phyloP scores from a whole-genome alignment of 1,140 invertebrate genomes.

The Leucophenga varia region DNA sequence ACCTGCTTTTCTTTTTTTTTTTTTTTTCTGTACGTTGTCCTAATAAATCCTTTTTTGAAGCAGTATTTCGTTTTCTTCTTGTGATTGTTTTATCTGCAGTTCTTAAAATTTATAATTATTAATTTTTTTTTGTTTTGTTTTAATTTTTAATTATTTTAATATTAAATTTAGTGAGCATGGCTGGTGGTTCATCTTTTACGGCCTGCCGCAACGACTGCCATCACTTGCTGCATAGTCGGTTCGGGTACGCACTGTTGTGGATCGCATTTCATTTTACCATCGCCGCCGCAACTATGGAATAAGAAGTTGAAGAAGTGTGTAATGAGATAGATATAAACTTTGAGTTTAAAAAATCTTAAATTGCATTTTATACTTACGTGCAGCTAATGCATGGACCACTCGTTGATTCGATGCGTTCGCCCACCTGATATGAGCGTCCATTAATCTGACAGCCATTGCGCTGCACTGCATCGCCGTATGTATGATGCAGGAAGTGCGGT shows the following conservation, averaged over 20 bases:
- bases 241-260: slow-evolving; percentile 83
- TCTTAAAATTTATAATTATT: slow-evolving; percentile 36
- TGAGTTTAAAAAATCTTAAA: neutral
- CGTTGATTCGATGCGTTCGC: slow-evolving; percentile 77
- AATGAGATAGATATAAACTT: neutral
- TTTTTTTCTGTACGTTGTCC: too few relatives aligned
- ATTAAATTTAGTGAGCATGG: slow-evolving; percentile 55
- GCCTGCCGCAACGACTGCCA: slow-evolving; percentile 71
- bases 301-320: slow-evolving; percentile 6
- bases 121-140: slow-evolving; percentile 14
- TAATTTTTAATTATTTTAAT: slow-evolving; percentile 27
- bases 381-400: slow-evolving; percentile 90
- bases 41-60: too few relatives aligned
- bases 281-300: slow-evolving; percentile 72
- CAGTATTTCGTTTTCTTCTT: too few relatives aligned
- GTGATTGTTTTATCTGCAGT: slow-evolving; percentile 52
- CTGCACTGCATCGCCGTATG: slow-evolving; percentile 72
- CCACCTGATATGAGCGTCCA: slow-evolving; percentile 78
- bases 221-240: slow-evolving; percentile 85
- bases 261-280: slow-evolving; percentile 92
- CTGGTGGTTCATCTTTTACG: slow-evolving; percentile 65
- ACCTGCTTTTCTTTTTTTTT: too few relatives aligned
- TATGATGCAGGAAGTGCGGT: slow-evolving; percentile 76
- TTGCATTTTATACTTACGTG: slow-evolving; percentile 72
- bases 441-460: slow-evolving; percentile 81